Conservation (phyloP, 2,797 vertebrate genomes). For the Pseudocheirus occidentalis region DNA sequence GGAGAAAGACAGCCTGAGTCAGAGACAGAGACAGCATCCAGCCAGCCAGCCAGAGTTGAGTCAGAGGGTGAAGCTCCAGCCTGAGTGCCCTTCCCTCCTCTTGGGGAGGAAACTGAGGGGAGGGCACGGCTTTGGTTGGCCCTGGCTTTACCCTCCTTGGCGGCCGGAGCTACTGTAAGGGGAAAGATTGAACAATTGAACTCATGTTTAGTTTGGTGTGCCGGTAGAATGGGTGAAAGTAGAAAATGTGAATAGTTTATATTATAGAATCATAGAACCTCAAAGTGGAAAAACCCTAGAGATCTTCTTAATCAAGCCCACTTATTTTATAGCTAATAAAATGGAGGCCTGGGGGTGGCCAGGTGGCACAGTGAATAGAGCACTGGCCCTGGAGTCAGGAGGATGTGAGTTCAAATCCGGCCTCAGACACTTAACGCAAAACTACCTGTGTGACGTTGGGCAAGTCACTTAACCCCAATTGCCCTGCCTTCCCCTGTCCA, state of each 20-base stretch:
- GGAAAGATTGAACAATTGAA: background rate
- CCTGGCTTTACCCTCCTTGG: background rate
- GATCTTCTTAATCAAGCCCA: too few species aligned
- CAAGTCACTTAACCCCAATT: too few species aligned
- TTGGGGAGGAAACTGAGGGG: background rate
- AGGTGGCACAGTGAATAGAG: too few species aligned
- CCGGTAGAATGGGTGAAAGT: background rate
- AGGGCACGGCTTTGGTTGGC: background rate
- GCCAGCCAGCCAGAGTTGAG: background rate
- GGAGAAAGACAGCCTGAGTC: slow-evolving; percentile 48
- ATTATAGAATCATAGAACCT: background rate
- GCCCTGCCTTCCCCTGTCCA: too few species aligned
- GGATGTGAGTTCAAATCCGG: too few species aligned
- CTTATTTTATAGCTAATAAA: background rate
- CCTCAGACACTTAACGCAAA: too few species aligned
- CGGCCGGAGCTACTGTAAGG: background rate
- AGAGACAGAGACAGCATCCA: background rate
- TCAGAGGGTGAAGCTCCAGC: background rate
- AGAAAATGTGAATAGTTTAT: background rate
- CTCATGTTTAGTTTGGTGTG: too few species aligned
- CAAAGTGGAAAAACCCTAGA: background rate
- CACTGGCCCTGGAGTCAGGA: too few species aligned
- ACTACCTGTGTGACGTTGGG: too few species aligned
- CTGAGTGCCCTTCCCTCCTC: background rate
- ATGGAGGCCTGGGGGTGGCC: too few species aligned